Conservation (phyloP, 2,797 vertebrate genomes). For the Oreochromis mossambicus region DNA sequence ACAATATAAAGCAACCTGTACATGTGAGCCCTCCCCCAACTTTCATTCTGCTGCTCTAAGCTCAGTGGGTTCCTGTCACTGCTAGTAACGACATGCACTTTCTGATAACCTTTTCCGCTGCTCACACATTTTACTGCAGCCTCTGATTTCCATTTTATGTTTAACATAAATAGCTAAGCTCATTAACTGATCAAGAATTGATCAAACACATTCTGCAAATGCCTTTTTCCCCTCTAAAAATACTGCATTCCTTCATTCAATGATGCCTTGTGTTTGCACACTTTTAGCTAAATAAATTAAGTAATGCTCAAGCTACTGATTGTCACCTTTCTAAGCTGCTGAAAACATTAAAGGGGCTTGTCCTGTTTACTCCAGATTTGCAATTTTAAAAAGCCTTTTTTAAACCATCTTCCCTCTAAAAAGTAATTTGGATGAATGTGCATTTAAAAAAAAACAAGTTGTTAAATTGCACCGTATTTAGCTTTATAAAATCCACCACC, state of each 20-base stretch:
- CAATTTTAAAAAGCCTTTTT: neutral
- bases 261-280: neutral
- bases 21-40: neutral
- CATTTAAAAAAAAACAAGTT: neutral
- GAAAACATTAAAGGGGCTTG: neutral
- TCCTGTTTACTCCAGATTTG: neutral
- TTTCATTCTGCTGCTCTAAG: slow-evolving; percentile 4
- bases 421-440: neutral
- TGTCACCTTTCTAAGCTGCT: neutral
- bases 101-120: neutral
- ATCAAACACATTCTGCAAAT: slow-evolving; percentile 16
- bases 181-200: slow-evolving; percentile 26
- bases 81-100: neutral
- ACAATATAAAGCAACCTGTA: slow-evolving; percentile 12
- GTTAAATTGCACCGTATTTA: neutral
- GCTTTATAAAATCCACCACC: neutral
- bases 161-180: slow-evolving; percentile 44
- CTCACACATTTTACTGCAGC: neutral
- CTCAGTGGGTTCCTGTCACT: neutral
- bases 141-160: slow-evolving; percentile 30
- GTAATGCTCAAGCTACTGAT: neutral
- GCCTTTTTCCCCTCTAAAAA: neutral
- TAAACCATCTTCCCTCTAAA: neutral
- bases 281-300: neutral
- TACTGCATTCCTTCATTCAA: slow-evolving; percentile 14